Conservation (phyloP, 2,888 invertebrate genomes). For the Lithophane leautieri region DNA sequence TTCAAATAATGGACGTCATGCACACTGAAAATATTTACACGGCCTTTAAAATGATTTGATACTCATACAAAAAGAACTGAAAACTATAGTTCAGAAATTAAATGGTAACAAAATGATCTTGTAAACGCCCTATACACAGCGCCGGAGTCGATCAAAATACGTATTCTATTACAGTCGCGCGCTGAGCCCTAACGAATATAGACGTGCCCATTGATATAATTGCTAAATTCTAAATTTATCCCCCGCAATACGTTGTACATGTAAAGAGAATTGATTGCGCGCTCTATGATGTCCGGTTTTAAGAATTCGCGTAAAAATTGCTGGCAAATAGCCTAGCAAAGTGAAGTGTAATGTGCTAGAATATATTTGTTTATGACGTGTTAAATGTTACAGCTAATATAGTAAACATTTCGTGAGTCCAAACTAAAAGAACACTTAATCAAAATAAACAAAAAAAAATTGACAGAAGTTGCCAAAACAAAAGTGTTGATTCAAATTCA, state of each 20-base stretch:
- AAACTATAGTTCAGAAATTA: constrained; percentile 19
- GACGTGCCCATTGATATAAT: constrained; percentile 58
- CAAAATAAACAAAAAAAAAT: too few relatives aligned
- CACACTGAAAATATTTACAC: constrained; percentile 17
- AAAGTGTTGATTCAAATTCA: constrained; percentile 2
- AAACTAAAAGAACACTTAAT: too few relatives aligned
- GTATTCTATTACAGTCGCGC: constrained; percentile 61
- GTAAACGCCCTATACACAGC: constrained; percentile 35
- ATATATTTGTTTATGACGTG: constrained; percentile 24
- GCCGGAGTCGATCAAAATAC: constrained; percentile 63
- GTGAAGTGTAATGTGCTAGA: constrained; percentile 36
- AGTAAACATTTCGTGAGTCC: neutral
- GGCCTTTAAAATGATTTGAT: constrained; percentile 55
- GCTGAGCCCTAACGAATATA: constrained; percentile 52
- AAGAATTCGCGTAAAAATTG: constrained; percentile 26
- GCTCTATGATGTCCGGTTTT: constrained; percentile 29
- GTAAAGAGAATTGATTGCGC: constrained; percentile 24
- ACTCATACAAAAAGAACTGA: constrained; percentile 29
- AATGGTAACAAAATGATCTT: constrained; percentile 38
- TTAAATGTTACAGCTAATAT: neutral
- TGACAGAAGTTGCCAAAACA: neutral
- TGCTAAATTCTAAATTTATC: constrained; percentile 50
- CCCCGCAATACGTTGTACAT: constrained; percentile 11
- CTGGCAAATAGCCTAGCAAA: constrained; percentile 35
- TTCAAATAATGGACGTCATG: constrained; percentile 31